Evolutionary conservation across 2,888 invertebrate species (phyloP), one percentile per base, ranked within the genome.

Genomic region (Tanytarsus gracilentus): DNA sequence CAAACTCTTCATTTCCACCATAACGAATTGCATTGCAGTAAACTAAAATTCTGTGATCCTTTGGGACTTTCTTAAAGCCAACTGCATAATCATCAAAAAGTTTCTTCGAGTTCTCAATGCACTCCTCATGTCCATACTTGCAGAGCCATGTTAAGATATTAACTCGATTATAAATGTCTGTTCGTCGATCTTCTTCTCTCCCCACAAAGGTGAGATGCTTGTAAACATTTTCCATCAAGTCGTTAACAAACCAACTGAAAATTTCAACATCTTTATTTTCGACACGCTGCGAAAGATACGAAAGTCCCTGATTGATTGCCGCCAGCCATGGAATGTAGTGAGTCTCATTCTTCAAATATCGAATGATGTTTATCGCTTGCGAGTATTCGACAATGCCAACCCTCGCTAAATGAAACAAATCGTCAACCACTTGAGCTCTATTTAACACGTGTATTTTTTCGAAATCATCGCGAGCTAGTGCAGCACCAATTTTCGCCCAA

Each of bases 301-400:
- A 39, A 5, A 60, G 18, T 2, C 60, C 60, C 25, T 55, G 23
- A 33, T 33, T 60, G 23, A 51, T 26, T 1, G 85, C 86, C 0
- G 86, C 76, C 4, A 77, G 76, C 92, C 91, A 93, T 0, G 93
- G 89, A 14, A 86, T 75, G 66, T 88, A 88, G 11, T 83, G 79
- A 0, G 71, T 77, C 70, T 88, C 88, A 8, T 78, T 72, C 58
- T 75, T 71, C 62, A 94, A 75, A 74, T 89, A 94, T 1, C 78
- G 76, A 0, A 85, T 75, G 23, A 88, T 76, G 16, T 78, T 75
- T 40, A 93, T 76, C 0, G 85, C 82, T 14, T 77, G 71, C 0
- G 71, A 69, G 67, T 88, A 87, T 1, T 71, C 66, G 63, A 86
- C 72, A 18, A 78, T 66, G 2, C 81, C 80, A 11, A 82, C 78